Conservation (phyloP, 2,888 invertebrate genomes). For the Hydrotaea cyrtoneurina region DNA sequence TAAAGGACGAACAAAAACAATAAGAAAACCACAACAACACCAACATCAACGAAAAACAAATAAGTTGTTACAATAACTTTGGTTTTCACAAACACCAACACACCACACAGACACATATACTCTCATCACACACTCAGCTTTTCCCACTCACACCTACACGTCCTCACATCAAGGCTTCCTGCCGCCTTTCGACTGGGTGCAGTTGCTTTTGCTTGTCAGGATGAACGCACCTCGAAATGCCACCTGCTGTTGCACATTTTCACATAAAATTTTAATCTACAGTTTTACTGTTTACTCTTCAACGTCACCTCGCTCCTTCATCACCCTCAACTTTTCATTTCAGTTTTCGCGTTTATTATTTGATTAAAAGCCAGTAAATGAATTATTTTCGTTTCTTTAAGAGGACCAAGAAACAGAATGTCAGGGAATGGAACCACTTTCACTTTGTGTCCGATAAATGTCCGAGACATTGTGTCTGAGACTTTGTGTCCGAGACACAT, state of each 20-base stretch:
- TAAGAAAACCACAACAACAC: neutral
- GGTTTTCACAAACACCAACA: conserved; percentile 21
- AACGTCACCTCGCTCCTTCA: neutral
- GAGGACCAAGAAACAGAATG: neutral
- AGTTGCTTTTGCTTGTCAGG: neutral
- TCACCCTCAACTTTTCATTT: neutral
- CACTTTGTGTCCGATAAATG: too few relatives aligned
- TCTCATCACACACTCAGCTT: neutral
- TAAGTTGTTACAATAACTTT: conserved; percentile 34
- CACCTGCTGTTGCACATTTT: conserved; percentile 54
- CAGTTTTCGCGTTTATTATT: neutral
- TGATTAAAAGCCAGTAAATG: conserved; percentile 17
- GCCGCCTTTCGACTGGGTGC: conserved; percentile 25
- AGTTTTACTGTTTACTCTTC: conserved; percentile 22
- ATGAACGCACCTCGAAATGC: neutral
- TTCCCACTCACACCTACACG: neutral
- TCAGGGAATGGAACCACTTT: too few relatives aligned
- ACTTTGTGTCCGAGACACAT: too few relatives aligned
- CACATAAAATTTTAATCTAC: conserved; percentile 23
- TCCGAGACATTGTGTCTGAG: too few relatives aligned
- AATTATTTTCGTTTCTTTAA: neutral
- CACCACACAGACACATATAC: neutral
- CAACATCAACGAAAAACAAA: neutral
- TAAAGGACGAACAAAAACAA: neutral
- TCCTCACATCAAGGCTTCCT: neutral